phyloP scores from a whole-genome alignment of 2,113 vertebrate species.

The Amazona guildingii region DNA sequence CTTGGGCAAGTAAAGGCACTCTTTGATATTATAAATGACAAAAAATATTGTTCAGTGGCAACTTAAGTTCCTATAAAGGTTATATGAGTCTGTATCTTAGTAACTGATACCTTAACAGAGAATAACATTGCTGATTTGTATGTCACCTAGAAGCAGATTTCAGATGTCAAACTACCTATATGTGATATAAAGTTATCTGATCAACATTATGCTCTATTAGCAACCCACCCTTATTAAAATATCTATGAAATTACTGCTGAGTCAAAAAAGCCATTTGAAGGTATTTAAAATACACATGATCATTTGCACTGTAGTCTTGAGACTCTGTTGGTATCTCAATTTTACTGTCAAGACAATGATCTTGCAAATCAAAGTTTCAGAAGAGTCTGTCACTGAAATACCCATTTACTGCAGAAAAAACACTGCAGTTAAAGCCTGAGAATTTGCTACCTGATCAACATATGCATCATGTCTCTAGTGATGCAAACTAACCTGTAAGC shows the following conservation, averaged over 20 bases:
- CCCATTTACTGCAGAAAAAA: not conserved
- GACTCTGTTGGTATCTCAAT: no score
- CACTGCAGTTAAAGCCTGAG: not conserved
- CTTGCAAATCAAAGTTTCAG: not conserved
- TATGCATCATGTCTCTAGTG: not conserved
- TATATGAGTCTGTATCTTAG: not conserved
- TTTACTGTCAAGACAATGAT: not conserved
- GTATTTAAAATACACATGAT: not conserved
- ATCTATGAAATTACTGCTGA: not conserved
- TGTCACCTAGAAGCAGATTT: not conserved
- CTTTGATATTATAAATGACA: rapidly evolving
- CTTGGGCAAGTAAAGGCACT: not conserved
- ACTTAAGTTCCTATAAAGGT: not conserved
- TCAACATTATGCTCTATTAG: not conserved
- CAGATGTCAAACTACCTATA: not conserved
- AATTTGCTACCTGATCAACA: not conserved
- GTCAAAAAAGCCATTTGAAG: not conserved
- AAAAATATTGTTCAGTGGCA: not conserved
- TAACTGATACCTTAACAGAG: not conserved
- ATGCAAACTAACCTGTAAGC: not conserved
- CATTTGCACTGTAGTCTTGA: not conserved
- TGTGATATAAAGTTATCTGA: not conserved
- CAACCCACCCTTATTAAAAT: not conserved
- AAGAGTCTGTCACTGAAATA: not conserved
- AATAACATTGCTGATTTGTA: not conserved